These are phyloP conservation scores for Forbesichthys papilliferus DNA, from an alignment of 2,113 vertebrate species.

Conservation along the genomic window DNA sequence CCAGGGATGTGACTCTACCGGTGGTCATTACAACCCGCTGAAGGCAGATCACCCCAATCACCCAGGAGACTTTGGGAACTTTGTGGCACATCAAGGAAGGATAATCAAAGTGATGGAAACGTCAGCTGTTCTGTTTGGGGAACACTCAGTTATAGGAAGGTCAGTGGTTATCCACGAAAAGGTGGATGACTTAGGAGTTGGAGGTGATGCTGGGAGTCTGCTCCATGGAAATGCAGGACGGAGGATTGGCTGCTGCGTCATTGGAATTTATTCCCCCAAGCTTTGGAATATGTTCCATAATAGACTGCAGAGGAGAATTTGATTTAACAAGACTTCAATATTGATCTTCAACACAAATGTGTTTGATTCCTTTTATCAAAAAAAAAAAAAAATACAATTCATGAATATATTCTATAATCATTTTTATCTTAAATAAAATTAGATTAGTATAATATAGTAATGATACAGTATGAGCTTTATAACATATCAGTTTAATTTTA, in stretches of 20 bases:
- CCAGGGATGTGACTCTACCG: conserved; percentile 81
- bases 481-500: too few species aligned
- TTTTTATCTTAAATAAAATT: background rate
- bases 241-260: conserved; percentile 90
- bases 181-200: conserved; percentile 86
- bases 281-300: conserved; percentile 69
- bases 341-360: background rate
- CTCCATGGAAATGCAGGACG: conserved; percentile 88
- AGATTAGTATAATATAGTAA: too few species aligned
- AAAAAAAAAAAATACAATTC: background rate
- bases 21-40: conserved; percentile 87
- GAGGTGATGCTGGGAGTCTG: conserved; percentile 82
- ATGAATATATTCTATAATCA: background rate
- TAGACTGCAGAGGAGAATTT: conserved; percentile 43
- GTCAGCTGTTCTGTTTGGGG: conserved; percentile 77
- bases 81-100: conserved; percentile 75
- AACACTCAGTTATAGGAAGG: conserved; percentile 81
- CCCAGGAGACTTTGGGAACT: conserved; percentile 95
- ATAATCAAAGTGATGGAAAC: conserved; percentile 67
- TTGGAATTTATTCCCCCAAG: conserved; percentile 72
- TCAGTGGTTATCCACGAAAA: conserved; percentile 87
- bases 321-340: background rate
- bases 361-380: background rate
- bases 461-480: too few species aligned
- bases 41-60: conserved; percentile 81